Evolutionary conservation across 2,797 vertebrate species (phyloP), one percentile per base, ranked within the genome.

Genomic region (Anguilla pacifica): DNA sequence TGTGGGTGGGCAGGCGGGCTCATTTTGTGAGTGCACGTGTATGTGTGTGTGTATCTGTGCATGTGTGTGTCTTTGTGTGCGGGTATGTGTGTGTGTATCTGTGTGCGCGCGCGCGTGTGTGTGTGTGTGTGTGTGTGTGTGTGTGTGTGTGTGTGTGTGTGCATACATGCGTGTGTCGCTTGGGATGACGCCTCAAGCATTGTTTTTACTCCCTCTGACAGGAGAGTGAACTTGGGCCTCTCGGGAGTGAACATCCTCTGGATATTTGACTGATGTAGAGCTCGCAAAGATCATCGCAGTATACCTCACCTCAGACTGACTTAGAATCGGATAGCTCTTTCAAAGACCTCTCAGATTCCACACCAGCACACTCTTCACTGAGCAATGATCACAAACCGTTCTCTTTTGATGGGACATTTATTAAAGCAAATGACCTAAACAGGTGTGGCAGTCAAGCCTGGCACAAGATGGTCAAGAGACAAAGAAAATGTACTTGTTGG

Each of bases 161-260:
- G 31, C 43, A 15, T 79, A 17, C 19, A 3, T 67, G 35, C 19
- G 35, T 79, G 39, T 22, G 39, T 74, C 35, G 22, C 15, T 70
- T 6, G 55, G 55, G n/a, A 3, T 88, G 57, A 85, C 53, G 3
- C 9, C 10, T 39, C 61, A 55, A 31, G 0, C 55, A 17, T 49
- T 70, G 0, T 2, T 3, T 28, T 49, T 85, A n/a, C 88, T 89
- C 0, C 89, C 72, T 90, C 93, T 85, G 90, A 2, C 94, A 99
- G 98, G 94, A 96, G 98, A 82, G 98, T 98, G 0, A 99, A 99
- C 90, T 96, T 99, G 1, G 98, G 98, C 11, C 94, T 99, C 0
- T 99, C 99, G 0, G 98, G 99, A 77, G 98, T 99, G 89, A 99
- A 99, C 86, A 94, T 99, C 86, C 93, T 99, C 79, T 99, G 99